Percentiles rank a stretch among this genome's conserved stretches.
phyloP scores from a whole-genome alignment of 2,797 vertebrate genomes.

The Pelodytes ibericus region DNA sequence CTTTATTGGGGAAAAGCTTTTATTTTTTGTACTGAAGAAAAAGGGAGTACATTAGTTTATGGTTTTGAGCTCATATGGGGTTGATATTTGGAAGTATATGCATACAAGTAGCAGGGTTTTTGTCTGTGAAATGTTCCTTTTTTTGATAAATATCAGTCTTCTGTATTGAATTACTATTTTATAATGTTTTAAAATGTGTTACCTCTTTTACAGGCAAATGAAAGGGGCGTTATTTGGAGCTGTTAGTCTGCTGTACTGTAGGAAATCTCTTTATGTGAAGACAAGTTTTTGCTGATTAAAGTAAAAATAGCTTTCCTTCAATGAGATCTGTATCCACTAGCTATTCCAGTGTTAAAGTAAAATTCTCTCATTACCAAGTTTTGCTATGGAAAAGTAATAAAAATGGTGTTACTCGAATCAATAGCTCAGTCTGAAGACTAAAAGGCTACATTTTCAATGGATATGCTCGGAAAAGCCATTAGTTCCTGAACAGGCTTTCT shows the following conservation, averaged over 20 bases:
- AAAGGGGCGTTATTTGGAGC: constrained; percentile 6
- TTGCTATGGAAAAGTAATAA: constrained; percentile 47
- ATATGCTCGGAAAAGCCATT: constrained; percentile 51
- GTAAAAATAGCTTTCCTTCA: constrained; percentile 39
- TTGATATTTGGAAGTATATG: too few species aligned
- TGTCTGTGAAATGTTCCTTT: too few species aligned
- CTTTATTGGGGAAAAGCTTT: too few species aligned
- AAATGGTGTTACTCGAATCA: constrained; percentile 49
- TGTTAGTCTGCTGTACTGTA: constrained; percentile 4
- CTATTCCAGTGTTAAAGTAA: constrained; percentile 37
- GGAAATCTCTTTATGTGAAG: constrained; percentile 37
- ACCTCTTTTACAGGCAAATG: too few species aligned
- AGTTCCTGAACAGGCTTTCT: constrained; percentile 41
- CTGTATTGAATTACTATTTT: background rate
- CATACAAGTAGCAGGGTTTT: too few species aligned
- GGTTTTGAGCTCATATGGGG: too few species aligned
- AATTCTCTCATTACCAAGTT: constrained; percentile 46
- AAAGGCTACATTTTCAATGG: constrained; percentile 49
- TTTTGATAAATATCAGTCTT: too few species aligned
- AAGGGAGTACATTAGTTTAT: too few species aligned
- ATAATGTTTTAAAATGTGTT: background rate
- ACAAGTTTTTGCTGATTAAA: constrained; percentile 36
- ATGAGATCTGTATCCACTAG: constrained; percentile 42
- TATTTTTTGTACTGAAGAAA: too few species aligned
- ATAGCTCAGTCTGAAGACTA: constrained; percentile 45